These are phyloP conservation scores for Semibalanus balanoides DNA, from an alignment of 1,140 invertebrate species.

Conservation along the genomic window DNA sequence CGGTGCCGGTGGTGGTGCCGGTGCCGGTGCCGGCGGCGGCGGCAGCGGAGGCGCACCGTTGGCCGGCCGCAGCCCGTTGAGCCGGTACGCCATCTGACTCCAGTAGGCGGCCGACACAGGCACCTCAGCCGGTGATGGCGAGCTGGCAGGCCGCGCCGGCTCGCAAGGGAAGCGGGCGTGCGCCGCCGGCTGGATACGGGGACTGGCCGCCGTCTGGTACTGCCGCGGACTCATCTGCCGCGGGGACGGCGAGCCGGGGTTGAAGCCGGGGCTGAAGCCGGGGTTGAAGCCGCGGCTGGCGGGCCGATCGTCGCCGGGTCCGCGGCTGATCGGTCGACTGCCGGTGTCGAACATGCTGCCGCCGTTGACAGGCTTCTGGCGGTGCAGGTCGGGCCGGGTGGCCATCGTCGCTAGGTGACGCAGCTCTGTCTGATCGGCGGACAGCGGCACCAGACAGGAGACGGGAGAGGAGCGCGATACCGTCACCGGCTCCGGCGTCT, in stretches of 20 bases:
- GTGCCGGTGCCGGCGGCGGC: slow-evolving; percentile 12
- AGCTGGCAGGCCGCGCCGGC: not conserved
- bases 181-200: slow-evolving; percentile 3
- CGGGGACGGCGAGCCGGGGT: slow-evolving; percentile 9
- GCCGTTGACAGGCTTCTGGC: slow-evolving; percentile 17
- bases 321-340: slow-evolving; percentile 12
- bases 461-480: too few relatives aligned
- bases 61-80: slow-evolving; percentile 4
- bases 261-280: slow-evolving; percentile 14
- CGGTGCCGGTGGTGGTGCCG: slow-evolving; percentile 12
- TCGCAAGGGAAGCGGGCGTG: slow-evolving; percentile 27
- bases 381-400: not conserved
- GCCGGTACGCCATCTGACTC: not conserved
- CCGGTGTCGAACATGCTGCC: slow-evolving; percentile 32
- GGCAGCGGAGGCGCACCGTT: slow-evolving; percentile 6
- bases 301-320: not conserved
- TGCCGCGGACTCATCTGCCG: slow-evolving; percentile 9
- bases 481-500: not conserved
- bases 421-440: not conserved
- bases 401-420: too few relatives aligned
- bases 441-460: not conserved
- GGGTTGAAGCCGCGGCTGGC: not conserved
- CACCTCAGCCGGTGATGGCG: not conserved
- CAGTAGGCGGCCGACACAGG: slow-evolving; percentile 5
- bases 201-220: slow-evolving; percentile 10